Conservation (phyloP, 1,140 invertebrate genomes). For the Drosophila nasuta region DNA sequence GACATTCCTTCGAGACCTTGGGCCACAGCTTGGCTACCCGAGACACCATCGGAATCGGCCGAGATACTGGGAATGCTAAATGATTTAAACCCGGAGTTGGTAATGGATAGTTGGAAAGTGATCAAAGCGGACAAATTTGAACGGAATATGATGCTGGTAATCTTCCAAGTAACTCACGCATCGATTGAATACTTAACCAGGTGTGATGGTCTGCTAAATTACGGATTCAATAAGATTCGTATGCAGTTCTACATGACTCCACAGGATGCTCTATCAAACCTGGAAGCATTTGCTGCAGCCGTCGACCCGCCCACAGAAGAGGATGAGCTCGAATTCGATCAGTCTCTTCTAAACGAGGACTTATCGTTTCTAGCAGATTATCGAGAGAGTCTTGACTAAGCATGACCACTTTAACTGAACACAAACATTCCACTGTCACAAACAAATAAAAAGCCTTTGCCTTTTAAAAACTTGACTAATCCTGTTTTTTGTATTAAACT, state of each 20-base stretch:
- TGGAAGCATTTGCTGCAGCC: constrained; percentile 27
- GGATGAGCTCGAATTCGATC: background rate
- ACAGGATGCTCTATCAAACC: constrained; percentile 17
- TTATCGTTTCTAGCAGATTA: background rate
- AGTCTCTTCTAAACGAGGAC: background rate
- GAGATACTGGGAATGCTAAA: constrained; percentile 16
- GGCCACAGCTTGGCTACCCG: constrained; percentile 27
- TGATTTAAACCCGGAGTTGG: constrained; percentile 11
- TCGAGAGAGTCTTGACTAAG: background rate
- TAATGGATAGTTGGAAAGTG: constrained; percentile 9
- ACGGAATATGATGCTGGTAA: constrained; percentile 9
- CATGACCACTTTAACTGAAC: background rate
- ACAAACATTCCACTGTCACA: background rate
- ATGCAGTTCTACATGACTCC: constrained; percentile 18
- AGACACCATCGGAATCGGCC: constrained; percentile 2
- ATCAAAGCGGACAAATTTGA: constrained; percentile 27
- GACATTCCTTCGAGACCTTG: constrained; percentile 26
- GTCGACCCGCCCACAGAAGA: constrained; percentile 26
- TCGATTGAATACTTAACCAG: constrained; percentile 7
- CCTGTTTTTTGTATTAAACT: background rate
- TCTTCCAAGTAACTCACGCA: constrained; percentile 16
- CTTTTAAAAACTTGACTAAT: background rate
- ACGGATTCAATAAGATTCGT: constrained; percentile 19
- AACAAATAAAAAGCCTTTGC: constrained; percentile 11
- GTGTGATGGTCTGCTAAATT: constrained; percentile 12